phyloP scores from a whole-genome alignment of 2,797 vertebrate genomes.

The Monodelphis domestica region DNA sequence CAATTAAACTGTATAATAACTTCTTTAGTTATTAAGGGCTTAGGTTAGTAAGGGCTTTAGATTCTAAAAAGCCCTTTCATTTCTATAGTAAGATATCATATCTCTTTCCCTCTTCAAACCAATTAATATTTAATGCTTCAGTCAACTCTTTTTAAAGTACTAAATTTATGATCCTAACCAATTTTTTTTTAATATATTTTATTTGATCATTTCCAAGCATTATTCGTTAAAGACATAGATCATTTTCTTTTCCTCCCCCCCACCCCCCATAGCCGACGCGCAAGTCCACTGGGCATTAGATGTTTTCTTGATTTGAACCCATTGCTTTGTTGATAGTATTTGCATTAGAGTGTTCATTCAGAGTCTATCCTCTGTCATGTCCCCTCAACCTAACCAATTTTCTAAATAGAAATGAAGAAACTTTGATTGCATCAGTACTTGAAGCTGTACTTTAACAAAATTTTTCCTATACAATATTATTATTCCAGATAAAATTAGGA shows the following conservation, averaged over 20 bases:
- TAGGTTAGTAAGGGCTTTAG: no score
- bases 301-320: no score
- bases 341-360: no score
- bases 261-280: no score
- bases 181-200: no score
- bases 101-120: background rate
- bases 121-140: background rate
- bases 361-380: no score
- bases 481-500: background rate
- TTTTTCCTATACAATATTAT: slow-evolving; percentile 3
- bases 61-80: background rate
- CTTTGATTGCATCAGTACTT: background rate
- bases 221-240: no score
- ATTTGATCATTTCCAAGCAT: no score
- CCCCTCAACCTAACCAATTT: slow-evolving; percentile 16
- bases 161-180: slow-evolving; percentile 6
- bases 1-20: background rate
- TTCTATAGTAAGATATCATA: slow-evolving; percentile 20
- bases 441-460: slow-evolving; percentile 20
- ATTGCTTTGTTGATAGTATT: no score
- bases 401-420: slow-evolving; percentile 19
- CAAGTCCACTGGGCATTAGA: no score
- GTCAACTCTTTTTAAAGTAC: slow-evolving; percentile 35
- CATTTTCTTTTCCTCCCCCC: no score
- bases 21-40: no score